Base-by-base conservation (phyloP, 2,888 invertebrate species). In the Pediacus dermestoides region DNA sequence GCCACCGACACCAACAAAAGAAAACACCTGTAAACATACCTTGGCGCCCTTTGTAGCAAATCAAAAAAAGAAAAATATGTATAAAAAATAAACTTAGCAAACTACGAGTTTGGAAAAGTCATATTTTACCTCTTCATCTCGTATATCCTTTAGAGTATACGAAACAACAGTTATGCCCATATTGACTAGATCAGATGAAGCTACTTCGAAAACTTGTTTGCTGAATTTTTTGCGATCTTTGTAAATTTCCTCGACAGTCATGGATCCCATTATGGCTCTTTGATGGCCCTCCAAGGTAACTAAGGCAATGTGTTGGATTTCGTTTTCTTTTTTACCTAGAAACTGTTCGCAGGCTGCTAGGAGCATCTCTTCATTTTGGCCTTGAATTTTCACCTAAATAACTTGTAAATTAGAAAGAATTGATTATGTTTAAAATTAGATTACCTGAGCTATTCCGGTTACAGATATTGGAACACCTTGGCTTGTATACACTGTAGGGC, bases 401-500 rank as follows among this genome's bases (percentile, higher is more conserved):
- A 30, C 28, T 10, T 31, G 3, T 12, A 3, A 11, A 7, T 23
- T 9, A 10, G 3, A 11, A 16, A 14, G 4, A 8, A 31, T 9
- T 37, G 12, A 13, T 14, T 11, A 7, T 12, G 16, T 7, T n/a
- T 10, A 14, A 14, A 10, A 8, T 27, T 22, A 27, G 9, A 7
- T 39, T 70, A 93, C 94, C 82, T 96, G 95, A 35, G 96, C 96
- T 57, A 96, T 94, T 48, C 95, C 95, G 16, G 94, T 95, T 18
- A 96, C 95, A 13, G 94, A 93, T 66, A 96, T 93, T 11, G 95
- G 93, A 14, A 96, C 95, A 37, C 95, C 95, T 71, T 94, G 92
- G 61, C 89, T 88, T 26, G 95, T 95, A 70, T 95, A 95, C 3
- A 96, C 95, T 35, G 90, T 91, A 4, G 92, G 91, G 57, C 92